phyloP scores from a whole-genome alignment of 2,113 vertebrate genomes.

The Fukomys damarensis region DNA sequence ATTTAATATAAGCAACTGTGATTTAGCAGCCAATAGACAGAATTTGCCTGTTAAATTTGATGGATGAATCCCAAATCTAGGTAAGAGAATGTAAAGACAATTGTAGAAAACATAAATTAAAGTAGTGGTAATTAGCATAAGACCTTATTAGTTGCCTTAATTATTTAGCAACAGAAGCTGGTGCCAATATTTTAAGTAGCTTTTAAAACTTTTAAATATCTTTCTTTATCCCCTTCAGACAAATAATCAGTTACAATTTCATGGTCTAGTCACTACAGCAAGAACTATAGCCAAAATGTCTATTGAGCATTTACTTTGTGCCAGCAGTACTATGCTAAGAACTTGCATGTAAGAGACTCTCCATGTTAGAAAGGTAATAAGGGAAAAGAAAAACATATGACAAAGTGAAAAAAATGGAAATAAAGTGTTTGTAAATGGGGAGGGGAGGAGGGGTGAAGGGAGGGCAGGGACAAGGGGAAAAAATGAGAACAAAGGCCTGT shows the following conservation, averaged over 20 bases:
- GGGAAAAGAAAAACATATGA: too few species aligned
- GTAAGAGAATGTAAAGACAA: conserved; percentile 41
- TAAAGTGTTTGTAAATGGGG: too few species aligned
- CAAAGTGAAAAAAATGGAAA: too few species aligned
- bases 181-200: conserved; percentile 45
- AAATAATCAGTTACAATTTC: conserved; percentile 38
- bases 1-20: conserved; percentile 17
- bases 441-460: too few species aligned
- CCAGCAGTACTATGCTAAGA: neutral
- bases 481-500: too few species aligned
- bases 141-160: conserved; percentile 27
- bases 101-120: conserved; percentile 58
- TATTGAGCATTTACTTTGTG: neutral
- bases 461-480: too few species aligned
- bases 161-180: conserved; percentile 44
- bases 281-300: neutral
- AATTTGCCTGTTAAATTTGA: conserved; percentile 35
- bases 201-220: conserved; percentile 45
- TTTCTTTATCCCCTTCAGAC: neutral
- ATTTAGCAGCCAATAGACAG: neutral
- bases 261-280: neutral
- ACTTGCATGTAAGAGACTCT: neutral
- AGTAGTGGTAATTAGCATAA: conserved; percentile 19
- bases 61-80: conserved; percentile 52
- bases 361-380: too few species aligned